Percentiles rank a stretch among this genome's conserved stretches.
Conservation (phyloP, 2,888 invertebrate species). For the Drosophila monieri region DNA sequence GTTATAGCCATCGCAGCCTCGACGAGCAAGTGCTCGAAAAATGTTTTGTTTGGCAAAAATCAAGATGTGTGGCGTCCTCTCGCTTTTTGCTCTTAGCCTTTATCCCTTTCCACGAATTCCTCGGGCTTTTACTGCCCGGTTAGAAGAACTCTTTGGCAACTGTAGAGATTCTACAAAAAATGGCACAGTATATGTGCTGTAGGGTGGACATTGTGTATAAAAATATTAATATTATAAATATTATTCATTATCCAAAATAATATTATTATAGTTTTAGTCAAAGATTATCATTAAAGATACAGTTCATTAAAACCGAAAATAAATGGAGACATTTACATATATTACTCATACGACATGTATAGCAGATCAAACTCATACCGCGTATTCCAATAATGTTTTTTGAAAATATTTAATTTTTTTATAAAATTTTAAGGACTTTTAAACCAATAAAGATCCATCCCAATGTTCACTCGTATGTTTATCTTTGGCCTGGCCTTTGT, state of each 20-base stretch:
- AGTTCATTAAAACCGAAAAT: too few relatives aligned
- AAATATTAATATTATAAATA: too few relatives aligned
- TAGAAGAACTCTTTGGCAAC: slow-evolving; percentile 40
- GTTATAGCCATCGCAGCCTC: slow-evolving; percentile 54
- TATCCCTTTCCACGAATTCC: slow-evolving; percentile 7
- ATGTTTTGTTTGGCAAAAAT: slow-evolving; percentile 78
- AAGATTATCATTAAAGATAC: too few relatives aligned
- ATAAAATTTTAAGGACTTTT: neutral
- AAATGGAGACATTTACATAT: too few relatives aligned
- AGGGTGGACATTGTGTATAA: slow-evolving; percentile 4
- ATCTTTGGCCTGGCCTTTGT: slow-evolving; percentile 73
- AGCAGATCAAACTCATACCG: too few relatives aligned
- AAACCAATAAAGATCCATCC: neutral
- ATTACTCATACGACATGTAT: too few relatives aligned
- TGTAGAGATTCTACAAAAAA: slow-evolving; percentile 14
- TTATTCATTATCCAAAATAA: too few relatives aligned
- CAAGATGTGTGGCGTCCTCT: slow-evolving; percentile 66
- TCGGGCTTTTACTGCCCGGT: slow-evolving; percentile 46
- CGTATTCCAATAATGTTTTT: too few relatives aligned
- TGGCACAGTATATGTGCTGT: neutral
- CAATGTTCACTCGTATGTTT: slow-evolving; percentile 61
- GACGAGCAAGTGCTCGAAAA: slow-evolving; percentile 58
- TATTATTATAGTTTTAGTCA: too few relatives aligned
- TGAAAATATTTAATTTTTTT: neutral
- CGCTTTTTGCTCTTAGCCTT: slow-evolving; percentile 30